A percentile compares a stretch with the other conserved stretches of the same genome.
Conservation (phyloP, 1,140 invertebrate genomes). For the Zaprionus gabonicus region DNA sequence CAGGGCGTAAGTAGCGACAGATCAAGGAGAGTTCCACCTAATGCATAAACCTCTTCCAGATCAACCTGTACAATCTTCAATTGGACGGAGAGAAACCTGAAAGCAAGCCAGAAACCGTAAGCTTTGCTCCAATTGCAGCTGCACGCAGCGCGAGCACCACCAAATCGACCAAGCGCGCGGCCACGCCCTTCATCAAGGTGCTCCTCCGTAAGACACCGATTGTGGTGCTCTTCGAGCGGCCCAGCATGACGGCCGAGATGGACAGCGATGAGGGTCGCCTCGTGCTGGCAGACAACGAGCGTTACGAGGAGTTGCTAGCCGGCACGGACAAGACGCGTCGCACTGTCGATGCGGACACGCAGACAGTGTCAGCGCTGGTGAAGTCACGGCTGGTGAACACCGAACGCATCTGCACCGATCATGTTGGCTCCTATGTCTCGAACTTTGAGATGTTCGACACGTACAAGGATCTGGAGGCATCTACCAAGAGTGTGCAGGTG, state of each 20-base stretch:
- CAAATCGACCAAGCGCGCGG: conserved; percentile 24
- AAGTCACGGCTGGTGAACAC: conserved; percentile 88
- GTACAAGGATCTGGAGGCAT: conserved; percentile 85
- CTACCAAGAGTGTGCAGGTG: conserved; percentile 81
- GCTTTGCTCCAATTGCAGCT: conserved; percentile 4
- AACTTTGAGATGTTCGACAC: conserved; percentile 91
- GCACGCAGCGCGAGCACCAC: conserved; percentile 8
- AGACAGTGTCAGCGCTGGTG: conserved; percentile 86
- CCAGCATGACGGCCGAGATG: conserved; percentile 87
- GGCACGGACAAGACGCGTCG: conserved; percentile 88
- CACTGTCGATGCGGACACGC: conserved; percentile 87
- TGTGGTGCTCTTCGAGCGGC: conserved; percentile 87
- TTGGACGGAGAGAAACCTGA: conserved; percentile 37
- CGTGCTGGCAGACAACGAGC: conserved; percentile 87
- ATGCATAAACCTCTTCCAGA: conserved; percentile 28
- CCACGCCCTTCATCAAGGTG: conserved; percentile 85
- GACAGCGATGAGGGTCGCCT: conserved; percentile 86
- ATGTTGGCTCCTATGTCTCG: conserved; percentile 88
- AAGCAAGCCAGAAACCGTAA: neutral
- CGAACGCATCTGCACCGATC: conserved; percentile 85
- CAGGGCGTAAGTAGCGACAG: conserved; percentile 55
- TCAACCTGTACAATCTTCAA: conserved; percentile 65
- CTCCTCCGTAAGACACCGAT: conserved; percentile 88
- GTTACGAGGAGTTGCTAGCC: conserved; percentile 87
- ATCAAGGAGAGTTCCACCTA: neutral